These are phyloP conservation scores for Papilio xuthus DNA, from an alignment of 1,140 invertebrate genomes.

Conservation along the genomic window DNA sequence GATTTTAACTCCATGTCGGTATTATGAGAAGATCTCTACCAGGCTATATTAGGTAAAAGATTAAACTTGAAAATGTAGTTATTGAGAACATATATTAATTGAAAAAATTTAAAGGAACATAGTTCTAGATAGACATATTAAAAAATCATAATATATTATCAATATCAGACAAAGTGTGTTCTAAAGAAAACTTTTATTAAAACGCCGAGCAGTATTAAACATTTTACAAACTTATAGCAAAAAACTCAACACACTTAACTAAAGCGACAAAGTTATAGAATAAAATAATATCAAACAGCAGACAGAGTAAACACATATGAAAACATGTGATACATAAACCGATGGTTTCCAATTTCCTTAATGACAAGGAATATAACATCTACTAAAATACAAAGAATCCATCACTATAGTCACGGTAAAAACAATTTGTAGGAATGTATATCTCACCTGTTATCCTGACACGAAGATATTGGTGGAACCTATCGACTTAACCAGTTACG, in stretches of 20 bases:
- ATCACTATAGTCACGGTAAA: slow-evolving; percentile 21
- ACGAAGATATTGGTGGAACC: slow-evolving; percentile 29
- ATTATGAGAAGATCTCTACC: no score
- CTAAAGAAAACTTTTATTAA: no score
- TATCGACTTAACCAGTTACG: slow-evolving; percentile 23
- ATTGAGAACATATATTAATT: no score
- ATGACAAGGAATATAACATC: neutral
- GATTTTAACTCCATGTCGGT: no score
- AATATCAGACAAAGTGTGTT: no score
- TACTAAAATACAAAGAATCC: neutral
- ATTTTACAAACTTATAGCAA: neutral
- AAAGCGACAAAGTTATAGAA: neutral
- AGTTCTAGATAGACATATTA: no score
- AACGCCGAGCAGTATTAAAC: neutral
- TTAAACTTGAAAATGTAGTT: no score
- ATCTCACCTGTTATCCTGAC: slow-evolving; percentile 29
- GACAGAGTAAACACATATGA: neutral
- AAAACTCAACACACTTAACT: neutral
- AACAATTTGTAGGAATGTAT: slow-evolving; percentile 25
- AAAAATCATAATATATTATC: no score
- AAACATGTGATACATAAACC: neutral
- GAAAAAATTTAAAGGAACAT: no score
- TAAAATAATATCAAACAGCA: neutral
- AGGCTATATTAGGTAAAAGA: no score
- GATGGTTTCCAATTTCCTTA: neutral